A percentile compares a stretch with the other conserved stretches of the same genome.
Conservation (phyloP, 2,888 invertebrate genomes). For the Athetis lepigone region DNA sequence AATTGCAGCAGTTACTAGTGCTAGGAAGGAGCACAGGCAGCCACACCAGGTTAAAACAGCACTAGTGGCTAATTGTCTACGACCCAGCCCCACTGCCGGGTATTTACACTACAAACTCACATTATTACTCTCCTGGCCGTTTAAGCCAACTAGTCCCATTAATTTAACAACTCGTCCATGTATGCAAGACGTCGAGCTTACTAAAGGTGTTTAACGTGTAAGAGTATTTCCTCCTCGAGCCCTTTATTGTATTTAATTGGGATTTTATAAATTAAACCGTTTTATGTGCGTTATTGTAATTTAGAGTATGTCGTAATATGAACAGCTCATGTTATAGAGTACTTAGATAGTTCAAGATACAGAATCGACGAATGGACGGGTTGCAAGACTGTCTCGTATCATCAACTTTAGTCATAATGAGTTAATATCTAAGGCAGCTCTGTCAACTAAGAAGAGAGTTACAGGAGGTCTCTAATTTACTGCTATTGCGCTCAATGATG, state of each 20-base stretch:
- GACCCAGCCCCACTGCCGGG: conserved; percentile 4
- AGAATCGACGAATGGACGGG: not conserved
- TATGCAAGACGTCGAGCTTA: not conserved
- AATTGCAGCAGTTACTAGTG: conserved; percentile 40
- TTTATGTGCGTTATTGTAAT: no score
- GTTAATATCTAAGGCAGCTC: conserved; percentile 5
- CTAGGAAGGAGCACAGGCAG: conserved; percentile 3
- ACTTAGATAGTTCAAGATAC: no score
- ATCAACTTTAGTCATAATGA: no score
- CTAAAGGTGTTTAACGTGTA: not conserved
- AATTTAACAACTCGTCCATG: not conserved
- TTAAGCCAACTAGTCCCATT: conserved; percentile 16
- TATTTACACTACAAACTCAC: conserved; percentile 3
- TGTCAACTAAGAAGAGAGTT: not conserved
- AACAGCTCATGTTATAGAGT: no score
- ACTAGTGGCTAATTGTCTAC: conserved; percentile 20
- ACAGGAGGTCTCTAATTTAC: conserved; percentile 9
- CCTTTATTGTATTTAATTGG: no score
- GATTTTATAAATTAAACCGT: no score
- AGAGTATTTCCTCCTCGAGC: not conserved
- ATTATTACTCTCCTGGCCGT: conserved; percentile 3
- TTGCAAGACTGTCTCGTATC: conserved; percentile 8
- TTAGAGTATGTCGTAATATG: no score
- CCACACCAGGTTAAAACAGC: conserved; percentile 1
- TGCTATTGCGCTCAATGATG: not conserved